These are phyloP conservation scores for Perca fluviatilis DNA, from an alignment of 2,113 vertebrate species.

Conservation along the genomic window DNA sequence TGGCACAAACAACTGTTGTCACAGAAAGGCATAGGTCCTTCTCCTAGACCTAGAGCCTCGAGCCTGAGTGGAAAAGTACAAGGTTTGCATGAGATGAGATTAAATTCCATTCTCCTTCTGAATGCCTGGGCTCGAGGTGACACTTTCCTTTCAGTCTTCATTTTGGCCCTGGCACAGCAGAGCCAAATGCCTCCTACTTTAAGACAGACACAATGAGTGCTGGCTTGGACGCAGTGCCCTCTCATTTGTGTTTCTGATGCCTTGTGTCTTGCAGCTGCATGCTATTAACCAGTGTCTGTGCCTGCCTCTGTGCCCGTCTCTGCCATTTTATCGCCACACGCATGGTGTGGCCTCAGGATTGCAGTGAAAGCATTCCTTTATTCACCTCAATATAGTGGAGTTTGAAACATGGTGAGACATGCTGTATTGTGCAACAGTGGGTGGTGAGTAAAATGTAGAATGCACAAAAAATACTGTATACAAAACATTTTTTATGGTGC, in stretches of 20 bases:
- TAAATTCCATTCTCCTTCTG: slow-evolving; percentile 79
- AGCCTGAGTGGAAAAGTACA: slow-evolving; percentile 82
- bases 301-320: slow-evolving; percentile 54
- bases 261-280: slow-evolving; percentile 62
- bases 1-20: slow-evolving; percentile 57
- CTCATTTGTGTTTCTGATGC: slow-evolving; percentile 46
- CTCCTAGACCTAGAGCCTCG: slow-evolving; percentile 36
- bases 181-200: slow-evolving; percentile 42
- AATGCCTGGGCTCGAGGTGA: slow-evolving; percentile 65
- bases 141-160: slow-evolving; percentile 57
- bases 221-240: slow-evolving; percentile 22
- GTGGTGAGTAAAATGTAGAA: slow-evolving; percentile 40
- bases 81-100: slow-evolving; percentile 79
- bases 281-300: slow-evolving; percentile 50
- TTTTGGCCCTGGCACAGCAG: slow-evolving; percentile 53
- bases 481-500: slow-evolving; percentile 38
- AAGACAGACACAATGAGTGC: slow-evolving; percentile 35
- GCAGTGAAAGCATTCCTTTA: slow-evolving; percentile 46
- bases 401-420: slow-evolving; percentile 60
- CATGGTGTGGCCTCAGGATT: slow-evolving; percentile 34
- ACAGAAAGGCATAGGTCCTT: slow-evolving; percentile 51
- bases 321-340: slow-evolving; percentile 53
- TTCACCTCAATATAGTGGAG: slow-evolving; percentile 50
- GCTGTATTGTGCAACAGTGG: slow-evolving; percentile 57
- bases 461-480: slow-evolving; percentile 36